Evolutionary conservation across 2,888 invertebrate genomes (phyloP), one percentile per base, ranked within the genome.

Genomic region (Torymus auratus): DNA sequence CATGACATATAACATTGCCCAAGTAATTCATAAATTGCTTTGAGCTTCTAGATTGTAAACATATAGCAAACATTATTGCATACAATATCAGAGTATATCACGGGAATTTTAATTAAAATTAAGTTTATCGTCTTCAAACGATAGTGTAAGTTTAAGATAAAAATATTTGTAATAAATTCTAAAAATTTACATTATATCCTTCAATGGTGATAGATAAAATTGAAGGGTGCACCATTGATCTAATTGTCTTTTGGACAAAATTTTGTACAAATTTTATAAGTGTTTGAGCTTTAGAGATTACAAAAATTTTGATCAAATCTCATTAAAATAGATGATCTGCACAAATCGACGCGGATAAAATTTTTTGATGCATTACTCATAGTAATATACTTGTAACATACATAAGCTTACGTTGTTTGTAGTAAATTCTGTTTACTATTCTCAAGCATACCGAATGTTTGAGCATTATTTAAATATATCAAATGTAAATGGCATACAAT

Each of bases 181-280:
- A 72, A 62, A 17, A 70, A 60, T 74, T 67, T 70, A 73, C 73
- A 78, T 78, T 72, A 65, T 73, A 73, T 70, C 53, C 62, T 64
- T 52, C 55, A 73, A 15, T n/a, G 50, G n/a, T 68, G 60, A 55
- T 52, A 58, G 15, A 10, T 20, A 72, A 52, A 62, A 15, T 55
- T 61, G 50, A 67, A 67, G 11, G 28, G 17, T 50, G 15, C n/a
- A 67, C 55, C 58, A 71, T 71, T 69, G 2, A 69, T 67, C 53
- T 15, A 69, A 77, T 58, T 69, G 52, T 73, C 72, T 74, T 64
- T 78, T 73, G 52, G 78, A 74, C 60, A 74, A 78, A 79, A 72
- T 79, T 82, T 82, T 82, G 82, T 82, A 82, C 79, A 82, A 82
- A 82, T 82, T 82, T 82, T 82, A 69, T 82, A 82, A 82, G 50